A percentile compares a stretch with the other conserved stretches of the same genome.
Evolutionary conservation across 2,888 invertebrate genomes (phyloP).

Genomic region (Drosophila quasianomalipes): DNA sequence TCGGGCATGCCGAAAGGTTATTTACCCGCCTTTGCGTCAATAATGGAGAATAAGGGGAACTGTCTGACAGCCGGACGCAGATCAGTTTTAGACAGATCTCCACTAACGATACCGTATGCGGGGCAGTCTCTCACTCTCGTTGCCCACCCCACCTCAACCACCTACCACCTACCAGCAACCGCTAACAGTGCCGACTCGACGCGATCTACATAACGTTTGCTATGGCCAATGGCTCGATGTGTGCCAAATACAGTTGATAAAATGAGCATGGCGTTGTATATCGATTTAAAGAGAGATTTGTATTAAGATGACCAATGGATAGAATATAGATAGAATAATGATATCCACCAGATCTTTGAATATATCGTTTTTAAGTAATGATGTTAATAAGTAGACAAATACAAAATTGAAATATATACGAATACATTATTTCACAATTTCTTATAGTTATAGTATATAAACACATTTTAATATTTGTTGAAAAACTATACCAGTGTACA

Average conservation of each 20-base stretch:
- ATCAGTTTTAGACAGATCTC: slow-evolving; percentile 62
- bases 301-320: slow-evolving; percentile 33
- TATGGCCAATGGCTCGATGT: slow-evolving; percentile 66
- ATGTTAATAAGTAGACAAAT: background rate
- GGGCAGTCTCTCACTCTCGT: slow-evolving; percentile 6
- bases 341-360: background rate
- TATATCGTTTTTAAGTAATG: no score
- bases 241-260: slow-evolving; percentile 62
- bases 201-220: slow-evolving; percentile 78
- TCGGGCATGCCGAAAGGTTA: slow-evolving; percentile 68
- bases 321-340: background rate
- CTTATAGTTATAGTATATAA: background rate
- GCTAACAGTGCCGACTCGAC: slow-evolving; percentile 46
- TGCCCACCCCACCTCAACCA: background rate
- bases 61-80: slow-evolving; percentile 31
- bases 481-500: background rate
- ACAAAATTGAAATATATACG: background rate
- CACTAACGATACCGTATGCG: slow-evolving; percentile 74
- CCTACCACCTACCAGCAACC: background rate
- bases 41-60: slow-evolving; percentile 48
- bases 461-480: background rate
- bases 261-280: slow-evolving; percentile 40
- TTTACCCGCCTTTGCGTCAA: slow-evolving; percentile 76
- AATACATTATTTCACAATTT: background rate
- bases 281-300: slow-evolving; percentile 18